A percentile compares a stretch with the other conserved stretches of the same genome.
These are phyloP conservation scores for Leucophenga maculata DNA, from an alignment of 2,888 invertebrate species.

Conservation along the genomic window DNA sequence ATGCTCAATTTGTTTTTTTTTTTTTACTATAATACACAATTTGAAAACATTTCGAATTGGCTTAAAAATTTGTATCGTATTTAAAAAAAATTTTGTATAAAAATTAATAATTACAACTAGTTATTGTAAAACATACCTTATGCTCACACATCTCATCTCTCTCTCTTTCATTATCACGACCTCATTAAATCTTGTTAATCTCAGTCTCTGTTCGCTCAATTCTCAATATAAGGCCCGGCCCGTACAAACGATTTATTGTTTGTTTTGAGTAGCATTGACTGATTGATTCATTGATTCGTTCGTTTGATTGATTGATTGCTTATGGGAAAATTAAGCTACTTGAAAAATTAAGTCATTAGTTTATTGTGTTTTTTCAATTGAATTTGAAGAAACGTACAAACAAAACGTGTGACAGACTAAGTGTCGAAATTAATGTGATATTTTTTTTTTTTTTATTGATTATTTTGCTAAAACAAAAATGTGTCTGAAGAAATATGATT, in stretches of 20 bases:
- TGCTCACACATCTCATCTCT: slow-evolving; percentile 71
- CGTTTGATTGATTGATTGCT: neutral
- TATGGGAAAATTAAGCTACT: neutral
- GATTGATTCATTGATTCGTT: neutral
- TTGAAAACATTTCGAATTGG: slow-evolving; percentile 17
- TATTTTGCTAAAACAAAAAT: neutral
- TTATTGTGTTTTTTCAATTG: neutral
- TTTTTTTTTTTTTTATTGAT: neutral
- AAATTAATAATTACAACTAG: slow-evolving; percentile 40
- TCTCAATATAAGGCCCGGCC: slow-evolving; percentile 1
- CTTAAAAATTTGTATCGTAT: slow-evolving; percentile 4
- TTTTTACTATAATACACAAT: slow-evolving; percentile 10
- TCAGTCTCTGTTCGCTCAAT: too few species aligned
- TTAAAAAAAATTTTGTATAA: slow-evolving; percentile 12
- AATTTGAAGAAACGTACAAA: neutral
- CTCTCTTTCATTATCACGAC: slow-evolving; percentile 38
- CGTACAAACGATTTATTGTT: neutral
- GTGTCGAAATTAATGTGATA: neutral
- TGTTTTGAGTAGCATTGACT: neutral
- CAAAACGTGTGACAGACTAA: slow-evolving; percentile 3
- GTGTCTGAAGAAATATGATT: neutral
- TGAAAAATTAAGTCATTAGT: slow-evolving; percentile 14
- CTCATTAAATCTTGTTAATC: neutral
- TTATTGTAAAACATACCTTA: slow-evolving; percentile 69
- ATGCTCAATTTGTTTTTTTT: slow-evolving; percentile 9